Percentiles rank a stretch among this genome's conserved stretches.
These are phyloP conservation scores for Aepyceros melampus DNA, from an alignment of 2,113 vertebrate genomes.

Conservation along the genomic window DNA sequence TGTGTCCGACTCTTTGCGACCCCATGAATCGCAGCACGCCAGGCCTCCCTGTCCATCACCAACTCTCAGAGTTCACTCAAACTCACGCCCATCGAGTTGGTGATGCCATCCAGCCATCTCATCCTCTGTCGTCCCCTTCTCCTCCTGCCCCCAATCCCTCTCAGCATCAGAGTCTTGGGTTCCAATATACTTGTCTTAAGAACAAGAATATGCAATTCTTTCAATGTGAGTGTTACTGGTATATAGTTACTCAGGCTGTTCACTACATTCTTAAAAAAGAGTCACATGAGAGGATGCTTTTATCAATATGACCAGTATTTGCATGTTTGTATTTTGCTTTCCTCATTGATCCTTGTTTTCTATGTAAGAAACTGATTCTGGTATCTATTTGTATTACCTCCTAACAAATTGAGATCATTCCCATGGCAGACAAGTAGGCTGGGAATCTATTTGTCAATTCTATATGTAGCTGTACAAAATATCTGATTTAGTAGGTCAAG, in stretches of 20 bases:
- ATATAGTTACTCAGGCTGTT: not conserved
- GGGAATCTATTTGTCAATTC: not conserved
- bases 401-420: not conserved
- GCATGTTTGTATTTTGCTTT: not conserved
- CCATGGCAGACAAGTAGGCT: not conserved
- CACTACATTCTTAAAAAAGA: not conserved
- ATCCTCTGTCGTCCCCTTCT: fast-evolving
- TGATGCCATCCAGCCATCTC: no score
- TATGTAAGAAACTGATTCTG: not conserved
- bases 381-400: not conserved
- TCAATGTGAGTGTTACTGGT: not conserved
- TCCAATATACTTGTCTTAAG: not conserved
- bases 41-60: no score
- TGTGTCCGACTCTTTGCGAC: no score
- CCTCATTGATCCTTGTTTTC: not conserved
- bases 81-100: no score
- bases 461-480: not conserved
- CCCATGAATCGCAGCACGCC: no score
- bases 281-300: not conserved
- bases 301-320: not conserved
- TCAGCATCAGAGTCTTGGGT: not conserved
- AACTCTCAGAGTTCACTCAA: no score
- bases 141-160: no score
- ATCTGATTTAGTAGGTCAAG: not conserved
- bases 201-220: not conserved